A percentile compares a stretch with the other conserved stretches of the same genome.
Conservation (phyloP, 2,113 vertebrate species). For the Pelvicachromis taeniatus region DNA sequence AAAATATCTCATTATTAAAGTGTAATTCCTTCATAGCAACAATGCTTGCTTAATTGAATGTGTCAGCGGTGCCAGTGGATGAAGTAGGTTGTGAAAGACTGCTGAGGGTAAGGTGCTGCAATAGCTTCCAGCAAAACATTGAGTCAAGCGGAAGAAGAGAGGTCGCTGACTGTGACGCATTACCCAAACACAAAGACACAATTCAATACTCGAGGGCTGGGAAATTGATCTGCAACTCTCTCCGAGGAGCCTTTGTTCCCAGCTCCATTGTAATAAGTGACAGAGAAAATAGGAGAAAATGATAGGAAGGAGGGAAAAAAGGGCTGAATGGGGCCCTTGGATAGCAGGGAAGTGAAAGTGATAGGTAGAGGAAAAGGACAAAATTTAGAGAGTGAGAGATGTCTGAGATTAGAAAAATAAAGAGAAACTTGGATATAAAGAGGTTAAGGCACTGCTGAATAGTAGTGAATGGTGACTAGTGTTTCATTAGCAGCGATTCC, state of each 20-base stretch:
- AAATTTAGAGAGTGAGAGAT: not conserved
- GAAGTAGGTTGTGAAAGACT: not conserved
- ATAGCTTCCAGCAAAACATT: not conserved
- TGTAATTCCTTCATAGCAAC: conserved; percentile 23
- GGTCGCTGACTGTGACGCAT: conserved; percentile 17
- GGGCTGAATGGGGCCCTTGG: not conserved
- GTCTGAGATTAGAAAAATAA: not conserved
- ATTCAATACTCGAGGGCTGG: conserved; percentile 20
- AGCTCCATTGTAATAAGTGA: conserved; percentile 20
- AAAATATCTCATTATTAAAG: conserved; percentile 22
- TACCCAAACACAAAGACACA: conserved; percentile 38
- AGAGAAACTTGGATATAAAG: not conserved
- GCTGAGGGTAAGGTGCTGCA: not conserved
- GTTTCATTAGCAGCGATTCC: not conserved
- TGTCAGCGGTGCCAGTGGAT: not conserved
- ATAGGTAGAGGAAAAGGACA: not conserved
- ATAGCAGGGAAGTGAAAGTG: not conserved
- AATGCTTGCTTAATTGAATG: conserved; percentile 20
- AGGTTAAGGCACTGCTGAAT: not conserved
- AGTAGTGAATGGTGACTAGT: not conserved
- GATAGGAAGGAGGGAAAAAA: not conserved
- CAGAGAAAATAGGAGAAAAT: conserved; percentile 11
- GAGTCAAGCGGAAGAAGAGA: not conserved
- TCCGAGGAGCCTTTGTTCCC: conserved; percentile 26
- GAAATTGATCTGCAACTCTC: conserved; percentile 41